Evolutionary conservation across 2,888 invertebrate species (phyloP).

Genomic region (Tolmerus cingulatus): DNA sequence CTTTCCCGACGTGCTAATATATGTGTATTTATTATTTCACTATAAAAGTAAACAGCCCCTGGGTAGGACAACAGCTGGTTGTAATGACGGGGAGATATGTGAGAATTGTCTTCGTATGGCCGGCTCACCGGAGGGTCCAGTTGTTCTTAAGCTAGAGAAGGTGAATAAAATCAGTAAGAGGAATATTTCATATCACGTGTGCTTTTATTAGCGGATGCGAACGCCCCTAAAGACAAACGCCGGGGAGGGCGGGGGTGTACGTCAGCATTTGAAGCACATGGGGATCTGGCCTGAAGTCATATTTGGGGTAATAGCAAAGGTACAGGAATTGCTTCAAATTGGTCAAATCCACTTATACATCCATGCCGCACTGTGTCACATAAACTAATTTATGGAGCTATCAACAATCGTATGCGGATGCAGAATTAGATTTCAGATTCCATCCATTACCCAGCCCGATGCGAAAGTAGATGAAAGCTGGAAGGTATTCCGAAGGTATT

Average conservation of each 20-base stretch:
- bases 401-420: constrained; percentile 33
- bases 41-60: constrained; percentile 49
- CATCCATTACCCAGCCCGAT: background rate
- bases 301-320: constrained; percentile 40
- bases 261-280: constrained; percentile 1
- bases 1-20: constrained; percentile 13
- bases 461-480: constrained; percentile 29
- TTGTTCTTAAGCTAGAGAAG: constrained; percentile 26
- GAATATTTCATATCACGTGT: constrained; percentile 44
- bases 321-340: constrained; percentile 36
- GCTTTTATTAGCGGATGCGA: constrained; percentile 40
- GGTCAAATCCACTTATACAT: constrained; percentile 34
- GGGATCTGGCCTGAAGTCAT: constrained; percentile 17
- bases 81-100: constrained; percentile 47
- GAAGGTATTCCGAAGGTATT: background rate
- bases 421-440: constrained; percentile 30
- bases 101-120: constrained; percentile 42
- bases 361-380: constrained; percentile 13
- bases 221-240: constrained; percentile 13
- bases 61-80: constrained; percentile 49
- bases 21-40: constrained; percentile 49
- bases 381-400: constrained; percentile 40
- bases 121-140: constrained; percentile 23
- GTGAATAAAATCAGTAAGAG: constrained; percentile 22
- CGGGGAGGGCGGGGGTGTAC: background rate